phyloP scores from a whole-genome alignment of 1,140 invertebrate genomes.

The Heliconius eleuchia region DNA sequence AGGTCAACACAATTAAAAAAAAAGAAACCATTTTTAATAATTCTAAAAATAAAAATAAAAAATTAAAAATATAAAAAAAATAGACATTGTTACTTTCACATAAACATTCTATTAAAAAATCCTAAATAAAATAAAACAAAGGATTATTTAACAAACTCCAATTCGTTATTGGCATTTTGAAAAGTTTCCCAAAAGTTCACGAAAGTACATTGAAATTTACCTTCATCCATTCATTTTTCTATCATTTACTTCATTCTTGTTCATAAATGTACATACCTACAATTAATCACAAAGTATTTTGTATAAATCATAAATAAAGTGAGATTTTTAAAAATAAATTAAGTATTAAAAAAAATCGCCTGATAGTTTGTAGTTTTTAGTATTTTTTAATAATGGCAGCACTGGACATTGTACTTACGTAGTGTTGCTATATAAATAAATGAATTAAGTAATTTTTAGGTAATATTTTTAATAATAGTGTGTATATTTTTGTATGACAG shows the following conservation, averaged over 20 bases:
- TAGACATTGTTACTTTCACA: too few species aligned
- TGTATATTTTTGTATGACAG: slow-evolving; percentile 3
- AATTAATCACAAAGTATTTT: background rate
- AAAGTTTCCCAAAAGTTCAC: too few species aligned
- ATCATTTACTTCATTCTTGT: background rate
- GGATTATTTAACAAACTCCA: too few species aligned
- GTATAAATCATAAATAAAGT: background rate
- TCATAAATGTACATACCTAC: background rate
- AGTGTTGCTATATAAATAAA: background rate
- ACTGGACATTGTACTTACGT: background rate
- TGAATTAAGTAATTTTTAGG: background rate
- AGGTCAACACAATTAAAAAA: too few species aligned
- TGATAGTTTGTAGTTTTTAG: slow-evolving; percentile 1
- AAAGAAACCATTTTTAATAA: too few species aligned
- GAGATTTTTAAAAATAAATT: slow-evolving; percentile 3
- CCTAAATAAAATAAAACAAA: too few species aligned
- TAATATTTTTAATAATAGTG: background rate
- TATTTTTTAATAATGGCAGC: slow-evolving; percentile 1
- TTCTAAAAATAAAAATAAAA: too few species aligned
- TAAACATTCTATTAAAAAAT: too few species aligned
- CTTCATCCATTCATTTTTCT: background rate
- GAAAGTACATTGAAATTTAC: background rate
- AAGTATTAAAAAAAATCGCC: background rate
- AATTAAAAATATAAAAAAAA: too few species aligned
- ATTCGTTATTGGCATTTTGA: too few species aligned